Base-by-base conservation (phyloP, 2,113 vertebrate genomes). In the Epinephelus cyanopodus region DNA sequence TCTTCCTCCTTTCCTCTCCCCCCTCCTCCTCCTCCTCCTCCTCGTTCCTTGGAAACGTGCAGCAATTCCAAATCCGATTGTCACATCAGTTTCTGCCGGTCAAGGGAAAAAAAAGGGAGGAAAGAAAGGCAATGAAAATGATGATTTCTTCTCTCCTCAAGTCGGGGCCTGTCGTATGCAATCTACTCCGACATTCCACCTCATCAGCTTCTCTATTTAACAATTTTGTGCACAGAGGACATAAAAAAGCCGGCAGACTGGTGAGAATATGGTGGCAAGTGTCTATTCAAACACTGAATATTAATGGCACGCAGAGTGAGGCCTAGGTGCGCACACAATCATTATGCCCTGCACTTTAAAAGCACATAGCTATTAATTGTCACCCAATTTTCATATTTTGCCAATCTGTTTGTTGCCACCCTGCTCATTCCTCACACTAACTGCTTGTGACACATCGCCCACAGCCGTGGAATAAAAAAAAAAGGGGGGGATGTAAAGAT, bases 141-240 rank as follows among this genome's bases (percentile, higher is more conserved):
- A 93, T 91, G 87, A 93, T 92, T 91, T 90, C 76, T 57, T 90
- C 82, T 81, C 82, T 83, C 54, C 76, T 82, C 76, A 57, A 90
- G 93, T 92, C 90, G 62, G 71, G 75, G 89, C 92, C 84, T 93
- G 93, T 95, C 93, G 52, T 86, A 85, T 77, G 81, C 92, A 93
- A 95, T 94, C 85, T 92, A 81, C 90, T 91, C 83, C 74, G 79
- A 94, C 94, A 94, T 92, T 92, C 90, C 85, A 88, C 85, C 91
- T 94, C 93, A 92, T 95, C 91, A 92, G 84, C 83, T 89, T 87
- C 88, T 90, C 86, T 89, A 91, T 93, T 94, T 92, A 93, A 93
- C 93, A 89, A 92, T 85, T 90, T 84, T 90, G 85, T 85, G 87
- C 57, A 71, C 86, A 82, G 69, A 88, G 83, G 84, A 88, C 85